Evolutionary conservation across 1,140 invertebrate genomes (phyloP).

Genomic region (Trissolcus basalis): DNA sequence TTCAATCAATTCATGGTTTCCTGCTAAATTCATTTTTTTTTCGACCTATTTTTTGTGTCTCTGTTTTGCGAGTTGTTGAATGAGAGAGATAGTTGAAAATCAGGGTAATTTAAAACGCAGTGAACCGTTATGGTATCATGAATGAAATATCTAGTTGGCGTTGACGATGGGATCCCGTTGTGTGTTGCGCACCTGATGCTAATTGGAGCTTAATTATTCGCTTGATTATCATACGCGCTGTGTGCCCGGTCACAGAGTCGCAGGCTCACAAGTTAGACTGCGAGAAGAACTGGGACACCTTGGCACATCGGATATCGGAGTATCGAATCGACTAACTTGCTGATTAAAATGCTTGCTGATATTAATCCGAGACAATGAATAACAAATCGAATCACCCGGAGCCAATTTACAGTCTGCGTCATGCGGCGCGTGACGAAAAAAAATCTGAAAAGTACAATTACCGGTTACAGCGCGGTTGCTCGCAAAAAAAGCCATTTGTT

Average conservation of each 20-base stretch:
- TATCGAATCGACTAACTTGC: constrained; percentile 44
- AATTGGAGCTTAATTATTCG: constrained; percentile 60
- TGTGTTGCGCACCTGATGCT: constrained; percentile 36
- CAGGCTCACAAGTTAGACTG: constrained; percentile 9
- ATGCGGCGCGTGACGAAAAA: not conserved
- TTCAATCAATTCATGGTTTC: not conserved
- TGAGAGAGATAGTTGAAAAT: constrained; percentile 3
- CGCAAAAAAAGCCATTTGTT: constrained; percentile 1
- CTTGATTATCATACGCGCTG: constrained; percentile 44
- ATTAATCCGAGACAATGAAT: constrained; percentile 41
- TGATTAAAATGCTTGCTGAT: constrained; percentile 45
- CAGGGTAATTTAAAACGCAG: constrained; percentile 34
- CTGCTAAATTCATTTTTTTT: not conserved
- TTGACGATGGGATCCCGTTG: constrained; percentile 25
- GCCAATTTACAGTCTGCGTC: constrained; percentile 1
- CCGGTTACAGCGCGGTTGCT: too few relatives aligned
- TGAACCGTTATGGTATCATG: constrained; percentile 41
- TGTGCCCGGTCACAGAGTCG: constrained; percentile 18
- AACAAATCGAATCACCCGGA: constrained; percentile 12
- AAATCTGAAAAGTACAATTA: not conserved
- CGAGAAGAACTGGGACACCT: constrained; percentile 40
- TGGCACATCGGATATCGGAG: constrained; percentile 35
- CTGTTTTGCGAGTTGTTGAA: constrained; percentile 5
- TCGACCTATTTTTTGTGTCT: not conserved
- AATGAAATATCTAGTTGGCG: constrained; percentile 40